Evolutionary conservation across 2,113 vertebrate genomes (phyloP), one percentile per base, ranked within the genome.

Genomic region (Agapornis roseicollis): DNA sequence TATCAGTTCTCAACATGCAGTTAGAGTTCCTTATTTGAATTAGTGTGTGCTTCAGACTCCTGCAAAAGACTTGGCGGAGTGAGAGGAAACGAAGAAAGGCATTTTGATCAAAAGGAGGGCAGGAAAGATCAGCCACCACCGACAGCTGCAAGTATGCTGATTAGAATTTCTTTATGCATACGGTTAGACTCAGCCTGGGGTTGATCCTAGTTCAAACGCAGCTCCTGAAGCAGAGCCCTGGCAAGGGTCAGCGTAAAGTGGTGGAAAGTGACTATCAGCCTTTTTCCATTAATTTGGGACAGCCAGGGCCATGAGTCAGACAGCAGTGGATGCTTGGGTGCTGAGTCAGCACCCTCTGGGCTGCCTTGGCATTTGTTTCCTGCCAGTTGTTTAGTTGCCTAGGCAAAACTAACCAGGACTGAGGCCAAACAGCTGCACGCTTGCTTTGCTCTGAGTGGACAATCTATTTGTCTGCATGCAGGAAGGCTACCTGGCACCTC

Each of bases 261-360:
- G 64, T 91, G 80, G 85, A 93, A 94, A 93, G 90, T 33, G 70
- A 77, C 80, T 90, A 17, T 74, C 44, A 55, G 85, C 60, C 83
- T 56, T 87, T 94, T 92, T 49, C 82, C 61, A 0, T 86, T 33
- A 37, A 12, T 92, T 87, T n/a, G 73, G 93, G 88, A 93, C 55
- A 69, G 88, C 3, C 7, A 9, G 63, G 78, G 65, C 64, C 0
- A 23, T 79, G 89, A 92, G 76, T 89, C 96, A 91, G 93, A 44
- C 46, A 19, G 46, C 3, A 6, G 19, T 1, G 11, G 71, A 95
- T 96, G 4, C 11, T 41, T 88, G 7, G 0, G 3, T 71, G 92
- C 92, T 72, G 96, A 95, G 90, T 96, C 92, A 96, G 96, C 90
- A 80, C 76, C 66, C 92, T 65, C 42, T 7, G 5, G 93, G 65